phyloP scores from a whole-genome alignment of 2,797 vertebrate genomes.

The Tenualosa thibaudeaui region DNA sequence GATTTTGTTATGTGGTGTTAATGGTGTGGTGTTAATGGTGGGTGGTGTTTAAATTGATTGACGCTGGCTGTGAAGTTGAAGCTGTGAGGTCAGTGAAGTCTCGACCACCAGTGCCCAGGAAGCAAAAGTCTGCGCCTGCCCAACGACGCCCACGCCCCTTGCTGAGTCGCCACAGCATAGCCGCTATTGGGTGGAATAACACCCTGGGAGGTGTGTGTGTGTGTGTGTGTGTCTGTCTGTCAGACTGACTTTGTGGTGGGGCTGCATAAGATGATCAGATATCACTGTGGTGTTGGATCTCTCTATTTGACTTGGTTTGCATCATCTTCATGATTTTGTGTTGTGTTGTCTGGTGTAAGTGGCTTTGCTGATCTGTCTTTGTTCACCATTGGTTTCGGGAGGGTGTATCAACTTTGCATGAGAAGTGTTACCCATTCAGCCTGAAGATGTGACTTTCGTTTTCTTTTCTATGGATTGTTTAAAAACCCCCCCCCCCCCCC shows the following conservation, averaged over 20 bases:
- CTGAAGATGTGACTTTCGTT: too few relatives aligned
- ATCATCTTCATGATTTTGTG: neutral
- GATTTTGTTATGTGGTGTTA: neutral
- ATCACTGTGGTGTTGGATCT: neutral
- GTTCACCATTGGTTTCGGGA: neutral
- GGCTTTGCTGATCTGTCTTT: neutral
- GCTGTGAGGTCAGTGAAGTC: slow-evolving; percentile 12
- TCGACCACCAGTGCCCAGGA: slow-evolving; percentile 45
- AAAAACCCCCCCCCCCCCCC: neutral
- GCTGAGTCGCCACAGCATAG: slow-evolving; percentile 47
- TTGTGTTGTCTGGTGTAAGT: neutral
- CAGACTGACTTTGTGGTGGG: neutral
- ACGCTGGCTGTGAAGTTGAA: neutral
- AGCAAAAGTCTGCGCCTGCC: slow-evolving; percentile 24
- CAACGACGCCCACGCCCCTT: slow-evolving; percentile 23
- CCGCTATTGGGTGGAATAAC: slow-evolving; percentile 58
- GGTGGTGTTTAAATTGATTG: neutral
- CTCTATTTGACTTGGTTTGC: neutral
- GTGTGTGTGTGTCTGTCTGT: slow-evolving; percentile 14
- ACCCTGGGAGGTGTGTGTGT: slow-evolving; percentile 63
- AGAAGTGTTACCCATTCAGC: too few relatives aligned
- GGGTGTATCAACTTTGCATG: too few relatives aligned
- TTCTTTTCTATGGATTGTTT: neutral
- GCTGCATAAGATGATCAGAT: neutral
- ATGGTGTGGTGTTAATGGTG: neutral